These are phyloP conservation scores for Crossaster papposus DNA, from an alignment of 53 echinoderm and acorn worm genomes.

Conservation along the genomic window DNA sequence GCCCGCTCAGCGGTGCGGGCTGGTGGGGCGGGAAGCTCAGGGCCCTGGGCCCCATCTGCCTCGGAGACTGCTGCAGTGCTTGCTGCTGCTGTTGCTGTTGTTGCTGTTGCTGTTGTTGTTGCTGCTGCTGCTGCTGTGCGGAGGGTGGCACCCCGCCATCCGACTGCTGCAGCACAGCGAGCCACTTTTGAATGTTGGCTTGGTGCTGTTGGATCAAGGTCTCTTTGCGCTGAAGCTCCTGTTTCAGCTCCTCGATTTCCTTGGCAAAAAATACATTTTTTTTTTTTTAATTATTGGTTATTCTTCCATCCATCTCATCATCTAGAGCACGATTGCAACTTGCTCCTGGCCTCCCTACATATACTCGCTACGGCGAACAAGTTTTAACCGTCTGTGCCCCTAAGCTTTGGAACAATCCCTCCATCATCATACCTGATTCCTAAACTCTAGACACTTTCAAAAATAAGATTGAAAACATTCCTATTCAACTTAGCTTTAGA, in stretches of 20 bases:
- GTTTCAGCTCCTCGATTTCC: conserved; percentile 91
- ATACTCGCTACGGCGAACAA: no score
- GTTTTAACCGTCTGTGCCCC: no score
- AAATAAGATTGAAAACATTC: no score
- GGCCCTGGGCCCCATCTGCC: conserved; percentile 68
- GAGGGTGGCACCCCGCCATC: conserved; percentile 55
- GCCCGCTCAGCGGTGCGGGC: conserved; percentile 78
- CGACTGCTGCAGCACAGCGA: conserved; percentile 58
- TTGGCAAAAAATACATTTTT: conserved; percentile 41
- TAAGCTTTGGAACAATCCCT: no score
- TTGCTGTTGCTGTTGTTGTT: conserved; percentile 63
- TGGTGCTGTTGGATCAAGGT: conserved; percentile 82
- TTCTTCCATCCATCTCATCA: no score
- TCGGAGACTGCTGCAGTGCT: conserved; percentile 48
- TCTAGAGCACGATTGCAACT: no score
- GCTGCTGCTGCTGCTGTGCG: conserved; percentile 66
- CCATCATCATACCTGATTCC: no score
- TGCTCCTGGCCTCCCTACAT: no score
- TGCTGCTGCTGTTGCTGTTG: conserved; percentile 68
- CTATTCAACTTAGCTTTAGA: no score
- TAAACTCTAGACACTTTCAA: no score
- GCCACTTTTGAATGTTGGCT: conserved; percentile 86
- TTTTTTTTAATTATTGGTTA: no score
- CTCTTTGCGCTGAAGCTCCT: conserved; percentile 80
- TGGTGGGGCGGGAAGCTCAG: conserved; percentile 57